A percentile compares a stretch with the other conserved stretches of the same genome.
These are phyloP conservation scores for Pissodes strobi DNA, from an alignment of 1,140 invertebrate genomes.

Conservation along the genomic window DNA sequence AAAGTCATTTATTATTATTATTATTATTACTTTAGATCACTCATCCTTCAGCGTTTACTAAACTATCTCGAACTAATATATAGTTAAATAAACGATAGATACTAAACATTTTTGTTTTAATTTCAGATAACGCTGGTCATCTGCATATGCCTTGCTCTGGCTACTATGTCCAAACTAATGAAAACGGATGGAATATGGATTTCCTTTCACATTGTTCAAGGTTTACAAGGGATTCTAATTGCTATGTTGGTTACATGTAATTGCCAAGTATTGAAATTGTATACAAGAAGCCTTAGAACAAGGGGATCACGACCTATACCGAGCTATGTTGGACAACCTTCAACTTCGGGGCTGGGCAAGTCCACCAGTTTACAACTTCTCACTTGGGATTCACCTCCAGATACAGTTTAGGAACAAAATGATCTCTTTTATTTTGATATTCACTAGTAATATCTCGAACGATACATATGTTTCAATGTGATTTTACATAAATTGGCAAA, in stretches of 20 bases:
- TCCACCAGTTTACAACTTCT: constrained; percentile 53
- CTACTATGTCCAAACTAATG: constrained; percentile 45
- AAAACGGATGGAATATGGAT: constrained; percentile 55
- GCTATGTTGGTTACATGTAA: constrained; percentile 69
- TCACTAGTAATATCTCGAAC: no score
- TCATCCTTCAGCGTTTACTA: no score
- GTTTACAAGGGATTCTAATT: constrained; percentile 64
- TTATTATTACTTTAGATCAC: no score
- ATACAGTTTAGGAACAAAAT: constrained; percentile 54
- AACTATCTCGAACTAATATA: no score
- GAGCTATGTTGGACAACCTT: constrained; percentile 34
- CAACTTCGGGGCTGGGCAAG: constrained; percentile 39
- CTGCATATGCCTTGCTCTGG: constrained; percentile 44
- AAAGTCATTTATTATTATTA: no score
- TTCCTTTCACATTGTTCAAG: constrained; percentile 58
- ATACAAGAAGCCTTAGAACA: constrained; percentile 49
- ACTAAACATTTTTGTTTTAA: constrained; percentile 28
- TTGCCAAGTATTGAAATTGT: constrained; percentile 59
- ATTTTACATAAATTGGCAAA: no score
- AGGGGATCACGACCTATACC: constrained; percentile 36
- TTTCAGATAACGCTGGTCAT: constrained; percentile 52
- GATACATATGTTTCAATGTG: no score
- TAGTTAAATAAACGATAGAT: no score
- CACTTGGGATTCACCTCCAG: constrained; percentile 52
- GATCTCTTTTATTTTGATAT: no score